Conservation (phyloP, 2,113 vertebrate species). For the Acanthochromis polyacanthus region DNA sequence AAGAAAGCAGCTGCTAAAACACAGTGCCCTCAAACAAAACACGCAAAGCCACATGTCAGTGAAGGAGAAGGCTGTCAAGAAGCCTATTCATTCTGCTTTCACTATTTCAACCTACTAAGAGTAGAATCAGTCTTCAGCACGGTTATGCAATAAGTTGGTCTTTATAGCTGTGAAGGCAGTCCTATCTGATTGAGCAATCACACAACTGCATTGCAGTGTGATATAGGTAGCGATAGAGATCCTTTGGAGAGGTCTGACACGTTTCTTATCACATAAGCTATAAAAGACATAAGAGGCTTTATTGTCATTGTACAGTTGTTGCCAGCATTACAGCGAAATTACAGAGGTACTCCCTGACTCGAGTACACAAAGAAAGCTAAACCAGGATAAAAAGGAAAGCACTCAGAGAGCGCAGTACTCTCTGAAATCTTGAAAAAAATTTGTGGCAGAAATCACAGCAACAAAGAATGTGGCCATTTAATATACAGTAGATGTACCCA, state of each 20-base stretch:
- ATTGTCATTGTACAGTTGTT: too few species aligned
- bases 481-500: too few species aligned
- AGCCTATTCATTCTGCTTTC: neutral
- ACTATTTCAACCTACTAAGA: neutral
- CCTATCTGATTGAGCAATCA: constrained; percentile 37
- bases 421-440: too few species aligned
- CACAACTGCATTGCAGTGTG: neutral
- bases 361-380: too few species aligned
- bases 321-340: too few species aligned
- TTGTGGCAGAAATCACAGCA: too few species aligned
- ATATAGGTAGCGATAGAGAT: neutral
- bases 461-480: too few species aligned
- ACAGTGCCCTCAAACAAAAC: neutral
- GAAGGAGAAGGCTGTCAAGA: neutral
- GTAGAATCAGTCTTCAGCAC: neutral
- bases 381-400: too few species aligned
- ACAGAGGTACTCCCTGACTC: too few species aligned
- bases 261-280: neutral
- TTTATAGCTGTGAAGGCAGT: constrained; percentile 13
- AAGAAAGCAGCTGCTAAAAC: neutral
- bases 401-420: too few species aligned
- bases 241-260: neutral
- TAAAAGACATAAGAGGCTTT: too few species aligned
- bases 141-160: neutral
- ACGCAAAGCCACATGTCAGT: neutral